Conservation (phyloP, 2,888 invertebrate genomes). For the Leuctra nigra region DNA sequence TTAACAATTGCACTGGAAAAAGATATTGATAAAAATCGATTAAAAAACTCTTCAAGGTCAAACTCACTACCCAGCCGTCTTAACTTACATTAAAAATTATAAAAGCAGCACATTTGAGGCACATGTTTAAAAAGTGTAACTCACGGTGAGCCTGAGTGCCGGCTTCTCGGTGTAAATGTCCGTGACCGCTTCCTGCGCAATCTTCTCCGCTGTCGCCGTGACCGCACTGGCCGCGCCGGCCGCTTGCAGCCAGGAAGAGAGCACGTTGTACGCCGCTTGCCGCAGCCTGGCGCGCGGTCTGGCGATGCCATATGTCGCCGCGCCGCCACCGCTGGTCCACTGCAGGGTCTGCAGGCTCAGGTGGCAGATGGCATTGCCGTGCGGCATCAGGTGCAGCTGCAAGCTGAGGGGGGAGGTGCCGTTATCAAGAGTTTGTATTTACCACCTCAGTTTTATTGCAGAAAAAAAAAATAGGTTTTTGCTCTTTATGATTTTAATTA, state of each 20-base stretch:
- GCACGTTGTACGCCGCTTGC: slow-evolving; percentile 19
- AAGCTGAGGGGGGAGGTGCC: slow-evolving; percentile 20
- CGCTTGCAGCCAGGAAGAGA: slow-evolving; percentile 23
- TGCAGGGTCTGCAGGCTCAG: slow-evolving; percentile 24
- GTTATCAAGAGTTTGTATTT: too few species aligned
- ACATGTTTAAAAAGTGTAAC: too few species aligned
- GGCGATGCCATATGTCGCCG: slow-evolving; percentile 18
- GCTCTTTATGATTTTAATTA: too few species aligned
- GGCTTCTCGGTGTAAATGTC: slow-evolving; percentile 22
- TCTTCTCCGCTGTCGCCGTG: slow-evolving; percentile 19
- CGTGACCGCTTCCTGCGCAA: slow-evolving; percentile 20
- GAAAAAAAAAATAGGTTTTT: too few species aligned
- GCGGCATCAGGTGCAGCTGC: slow-evolving; percentile 19
- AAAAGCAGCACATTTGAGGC: too few species aligned
- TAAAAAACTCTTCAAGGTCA: too few species aligned
- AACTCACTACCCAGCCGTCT: too few species aligned
- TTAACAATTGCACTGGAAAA: too few species aligned
- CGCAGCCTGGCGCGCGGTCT: slow-evolving; percentile 25
- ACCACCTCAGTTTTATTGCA: too few species aligned
- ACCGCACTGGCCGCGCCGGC: slow-evolving; percentile 23
- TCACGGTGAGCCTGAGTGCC: slow-evolving; percentile 23
- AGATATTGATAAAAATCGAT: too few species aligned
- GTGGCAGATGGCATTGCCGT: slow-evolving; percentile 20
- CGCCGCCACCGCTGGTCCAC: slow-evolving; percentile 20
- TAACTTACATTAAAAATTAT: too few species aligned